Percentiles rank a stretch among this genome's conserved stretches.
Evolutionary conservation across 2,113 vertebrate species (phyloP).

Genomic region (Paedocypris sp.): DNA sequence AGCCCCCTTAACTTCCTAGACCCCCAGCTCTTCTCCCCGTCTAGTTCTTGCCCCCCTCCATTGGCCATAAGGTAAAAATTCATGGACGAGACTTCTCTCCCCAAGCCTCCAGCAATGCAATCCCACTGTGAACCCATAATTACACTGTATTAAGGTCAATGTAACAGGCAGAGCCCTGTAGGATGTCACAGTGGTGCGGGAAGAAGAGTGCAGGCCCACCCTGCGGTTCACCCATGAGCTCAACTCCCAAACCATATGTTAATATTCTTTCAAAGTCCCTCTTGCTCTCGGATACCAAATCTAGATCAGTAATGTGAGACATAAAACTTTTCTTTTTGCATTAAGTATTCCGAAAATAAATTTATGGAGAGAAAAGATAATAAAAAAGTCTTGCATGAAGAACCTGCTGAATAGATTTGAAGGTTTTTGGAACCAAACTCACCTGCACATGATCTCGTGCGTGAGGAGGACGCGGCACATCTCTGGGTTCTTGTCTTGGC

Average conservation of each 20-base stretch:
- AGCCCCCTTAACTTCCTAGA: constrained; percentile 7
- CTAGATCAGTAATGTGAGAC: not conserved
- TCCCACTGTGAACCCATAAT: constrained; percentile 33
- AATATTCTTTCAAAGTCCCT: not conserved
- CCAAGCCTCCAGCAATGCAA: constrained; percentile 21
- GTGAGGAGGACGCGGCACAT: constrained; percentile 95
- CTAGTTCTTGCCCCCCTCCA: constrained; percentile 23
- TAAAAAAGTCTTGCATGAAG: no score
- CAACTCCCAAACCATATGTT: constrained; percentile 3
- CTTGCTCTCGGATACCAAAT: not conserved
- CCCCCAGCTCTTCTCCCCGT: not conserved
- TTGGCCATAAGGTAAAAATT: constrained; percentile 18
- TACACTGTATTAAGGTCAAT: constrained; percentile 33
- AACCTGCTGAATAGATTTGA: no score
- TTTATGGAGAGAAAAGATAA: not conserved
- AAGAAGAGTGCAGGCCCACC: constrained; percentile 11
- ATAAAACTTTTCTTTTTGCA: not conserved
- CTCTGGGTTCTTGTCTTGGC: constrained; percentile 95
- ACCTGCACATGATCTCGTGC: constrained; percentile 94
- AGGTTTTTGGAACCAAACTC: no score
- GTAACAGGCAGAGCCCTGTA: constrained; percentile 33
- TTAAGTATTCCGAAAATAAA: not conserved
- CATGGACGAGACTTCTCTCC: constrained; percentile 23
- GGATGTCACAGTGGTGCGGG: constrained; percentile 11
- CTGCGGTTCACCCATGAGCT: constrained; percentile 5